Conservation (phyloP, 53 echinoderm and acorn worm species). For the Mesocentrotus franciscanus region DNA sequence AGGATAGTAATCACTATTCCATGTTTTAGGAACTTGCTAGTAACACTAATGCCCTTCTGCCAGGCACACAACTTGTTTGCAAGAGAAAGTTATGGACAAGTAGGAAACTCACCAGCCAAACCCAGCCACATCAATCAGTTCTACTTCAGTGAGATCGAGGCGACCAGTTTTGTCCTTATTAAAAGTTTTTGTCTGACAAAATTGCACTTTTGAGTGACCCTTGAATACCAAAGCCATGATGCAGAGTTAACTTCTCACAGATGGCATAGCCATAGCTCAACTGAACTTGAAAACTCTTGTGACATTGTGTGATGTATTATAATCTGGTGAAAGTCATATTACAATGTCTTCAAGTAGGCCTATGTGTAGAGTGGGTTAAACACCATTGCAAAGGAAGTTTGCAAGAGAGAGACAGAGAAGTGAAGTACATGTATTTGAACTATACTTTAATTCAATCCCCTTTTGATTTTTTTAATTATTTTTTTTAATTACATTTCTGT, state of each 20-base stretch:
- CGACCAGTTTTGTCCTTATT: slow-evolving; percentile 39
- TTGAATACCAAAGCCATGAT: slow-evolving; percentile 55
- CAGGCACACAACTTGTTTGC: neutral
- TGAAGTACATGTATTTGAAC: too few species aligned
- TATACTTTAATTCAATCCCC: too few species aligned
- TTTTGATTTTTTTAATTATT: too few species aligned
- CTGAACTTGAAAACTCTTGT: neutral
- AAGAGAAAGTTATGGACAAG: neutral
- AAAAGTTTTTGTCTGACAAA: slow-evolving; percentile 56
- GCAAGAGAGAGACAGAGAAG: neutral
- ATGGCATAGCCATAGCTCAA: slow-evolving; percentile 10
- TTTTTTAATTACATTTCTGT: neutral
- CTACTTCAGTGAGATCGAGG: slow-evolving; percentile 34
- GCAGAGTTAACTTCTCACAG: slow-evolving; percentile 41
- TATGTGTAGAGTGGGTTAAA: neutral
- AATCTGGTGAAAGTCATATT: neutral
- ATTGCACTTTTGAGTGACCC: slow-evolving; percentile 63
- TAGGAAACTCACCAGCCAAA: slow-evolving; percentile 29
- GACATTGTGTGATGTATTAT: neutral
- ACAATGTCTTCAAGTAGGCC: neutral
- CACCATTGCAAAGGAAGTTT: neutral
- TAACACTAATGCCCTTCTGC: neutral
- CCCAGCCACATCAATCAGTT: slow-evolving; percentile 56
- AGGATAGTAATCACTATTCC: too few species aligned
- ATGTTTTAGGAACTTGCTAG: neutral